phyloP scores from a whole-genome alignment of 2,797 vertebrate genomes.

The Eurystomus glaucurus region DNA sequence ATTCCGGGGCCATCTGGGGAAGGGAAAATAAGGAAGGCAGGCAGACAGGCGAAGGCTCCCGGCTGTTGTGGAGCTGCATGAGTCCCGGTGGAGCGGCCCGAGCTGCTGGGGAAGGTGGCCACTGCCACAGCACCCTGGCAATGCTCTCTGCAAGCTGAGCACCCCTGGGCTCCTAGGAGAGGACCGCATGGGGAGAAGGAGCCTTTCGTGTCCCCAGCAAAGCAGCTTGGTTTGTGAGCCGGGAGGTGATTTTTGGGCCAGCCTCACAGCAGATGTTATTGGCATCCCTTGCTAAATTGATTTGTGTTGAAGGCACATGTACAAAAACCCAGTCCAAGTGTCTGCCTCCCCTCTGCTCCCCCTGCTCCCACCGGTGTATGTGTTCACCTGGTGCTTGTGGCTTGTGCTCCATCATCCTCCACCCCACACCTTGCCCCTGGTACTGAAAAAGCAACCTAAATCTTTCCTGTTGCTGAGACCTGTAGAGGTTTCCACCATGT shows the following conservation, averaged over 20 bases:
- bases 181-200: background rate
- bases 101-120: constrained; percentile 1
- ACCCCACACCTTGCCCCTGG: background rate
- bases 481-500: background rate
- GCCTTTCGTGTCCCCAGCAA: constrained; percentile 9
- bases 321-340: background rate
- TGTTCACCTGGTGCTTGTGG: background rate
- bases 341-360: background rate
- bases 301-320: background rate
- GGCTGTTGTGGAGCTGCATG: background rate
- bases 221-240: constrained; percentile 30
- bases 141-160: constrained; percentile 20
- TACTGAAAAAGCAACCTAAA: background rate
- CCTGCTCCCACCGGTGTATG: rapidly evolving
- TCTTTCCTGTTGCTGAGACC: background rate
- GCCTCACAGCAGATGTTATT: background rate
- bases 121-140: background rate
- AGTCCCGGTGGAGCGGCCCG: background rate
- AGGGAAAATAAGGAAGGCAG: background rate
- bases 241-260: background rate
- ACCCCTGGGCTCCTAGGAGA: background rate
- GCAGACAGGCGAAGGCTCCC: background rate
- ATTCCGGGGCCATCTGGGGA: constrained; percentile 43
- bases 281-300: background rate
- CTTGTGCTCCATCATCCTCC: background rate